These are phyloP conservation scores for Heliconius aoede DNA, from an alignment of 2,888 invertebrate genomes.

Conservation along the genomic window DNA sequence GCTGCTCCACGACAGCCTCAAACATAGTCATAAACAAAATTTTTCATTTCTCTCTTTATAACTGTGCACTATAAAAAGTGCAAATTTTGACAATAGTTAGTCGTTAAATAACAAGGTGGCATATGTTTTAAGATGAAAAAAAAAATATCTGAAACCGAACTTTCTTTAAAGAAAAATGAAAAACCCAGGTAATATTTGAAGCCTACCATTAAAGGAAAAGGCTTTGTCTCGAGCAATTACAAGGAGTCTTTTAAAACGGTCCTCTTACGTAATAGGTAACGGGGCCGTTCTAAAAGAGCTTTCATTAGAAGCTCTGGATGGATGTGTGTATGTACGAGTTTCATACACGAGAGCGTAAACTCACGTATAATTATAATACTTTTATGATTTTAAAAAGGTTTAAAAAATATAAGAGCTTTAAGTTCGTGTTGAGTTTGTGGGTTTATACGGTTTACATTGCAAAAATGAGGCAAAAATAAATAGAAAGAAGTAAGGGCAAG, in stretches of 20 bases:
- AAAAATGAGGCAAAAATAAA: not conserved
- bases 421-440: not conserved
- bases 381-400: not conserved
- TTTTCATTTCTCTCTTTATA: too few relatives aligned
- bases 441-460: not conserved
- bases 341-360: not conserved
- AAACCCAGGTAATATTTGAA: constrained; percentile 13
- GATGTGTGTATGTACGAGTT: constrained; percentile 8
- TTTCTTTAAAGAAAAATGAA: not conserved
- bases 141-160: not conserved
- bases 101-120: not conserved
- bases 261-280: constrained; percentile 30
- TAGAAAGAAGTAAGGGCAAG: too few relatives aligned
- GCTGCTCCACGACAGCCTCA: too few relatives aligned
- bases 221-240: constrained; percentile 29
- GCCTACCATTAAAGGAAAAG: constrained; percentile 8
- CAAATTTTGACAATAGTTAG: not conserved
- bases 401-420: not conserved
- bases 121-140: not conserved
- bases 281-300: not conserved
- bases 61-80: not conserved
- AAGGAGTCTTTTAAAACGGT: constrained; percentile 20
- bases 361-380: not conserved
- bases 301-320: constrained; percentile 17
- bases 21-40: too few relatives aligned